Conservation (phyloP, 92 coral and sea anemone species). For the Epizoanthus stellaris region DNA sequence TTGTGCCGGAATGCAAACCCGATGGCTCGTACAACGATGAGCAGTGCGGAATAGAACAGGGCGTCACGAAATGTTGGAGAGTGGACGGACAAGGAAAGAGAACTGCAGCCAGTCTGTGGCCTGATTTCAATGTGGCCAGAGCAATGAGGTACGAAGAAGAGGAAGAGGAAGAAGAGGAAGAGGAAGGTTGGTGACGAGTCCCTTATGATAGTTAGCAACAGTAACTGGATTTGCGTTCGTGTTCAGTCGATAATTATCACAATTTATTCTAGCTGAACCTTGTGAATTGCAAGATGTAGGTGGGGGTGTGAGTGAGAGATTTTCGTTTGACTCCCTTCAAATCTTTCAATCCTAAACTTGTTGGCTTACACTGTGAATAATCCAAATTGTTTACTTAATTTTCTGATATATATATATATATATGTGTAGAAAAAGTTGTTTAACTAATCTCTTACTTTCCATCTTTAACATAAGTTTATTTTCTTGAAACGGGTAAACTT, state of each 20-base stretch:
- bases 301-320: too few species aligned
- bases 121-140: neutral
- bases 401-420: too few species aligned
- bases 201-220: neutral
- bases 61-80: slow-evolving; percentile 69
- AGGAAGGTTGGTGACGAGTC: neutral
- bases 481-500: too few species aligned
- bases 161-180: slow-evolving; percentile 20
- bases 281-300: too few species aligned
- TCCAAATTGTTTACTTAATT: too few species aligned
- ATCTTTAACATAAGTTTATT: too few species aligned
- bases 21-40: slow-evolving; percentile 72
- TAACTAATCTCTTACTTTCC: too few species aligned
- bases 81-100: slow-evolving; percentile 77
- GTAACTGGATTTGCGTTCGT: neutral
- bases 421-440: too few species aligned
- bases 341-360: too few species aligned
- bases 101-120: slow-evolving; percentile 41
- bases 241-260: neutral
- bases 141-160: neutral
- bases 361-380: too few species aligned
- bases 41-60: slow-evolving; percentile 61
- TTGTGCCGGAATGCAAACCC: slow-evolving; percentile 67
- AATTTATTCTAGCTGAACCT: neutral
- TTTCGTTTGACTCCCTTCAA: too few species aligned